Percentiles rank a stretch among this genome's conserved stretches.
Evolutionary conservation across 2,888 invertebrate species (phyloP).

Genomic region (Horisme vitalbata): DNA sequence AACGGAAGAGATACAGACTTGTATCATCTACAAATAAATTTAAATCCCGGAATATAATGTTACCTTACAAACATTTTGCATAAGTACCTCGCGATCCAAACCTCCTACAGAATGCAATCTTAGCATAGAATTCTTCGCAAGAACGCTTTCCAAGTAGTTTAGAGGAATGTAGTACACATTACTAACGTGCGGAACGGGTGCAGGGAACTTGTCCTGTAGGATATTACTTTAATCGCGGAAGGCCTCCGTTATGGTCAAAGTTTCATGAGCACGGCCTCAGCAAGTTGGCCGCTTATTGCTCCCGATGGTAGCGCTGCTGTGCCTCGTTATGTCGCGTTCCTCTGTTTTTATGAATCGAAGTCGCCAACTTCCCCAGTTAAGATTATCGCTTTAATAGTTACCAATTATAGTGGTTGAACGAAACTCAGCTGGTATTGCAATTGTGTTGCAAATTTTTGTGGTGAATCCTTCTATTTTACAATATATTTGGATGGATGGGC

Average conservation of each 20-base stretch:
- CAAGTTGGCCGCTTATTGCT: constrained; percentile 57
- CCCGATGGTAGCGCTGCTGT: constrained; percentile 39
- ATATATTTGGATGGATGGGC: no score
- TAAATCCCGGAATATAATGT: constrained; percentile 7
- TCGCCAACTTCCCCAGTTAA: constrained; percentile 19
- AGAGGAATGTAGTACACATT: constrained; percentile 52
- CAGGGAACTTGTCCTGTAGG: constrained; percentile 52
- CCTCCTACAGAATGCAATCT: constrained; percentile 25
- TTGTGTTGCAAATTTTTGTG: no score
- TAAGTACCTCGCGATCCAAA: constrained; percentile 8
- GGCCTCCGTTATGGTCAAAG: constrained; percentile 64
- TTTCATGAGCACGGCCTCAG: constrained; percentile 41
- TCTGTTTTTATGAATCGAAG: constrained; percentile 39
- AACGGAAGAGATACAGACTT: background rate
- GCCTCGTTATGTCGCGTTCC: constrained; percentile 44
- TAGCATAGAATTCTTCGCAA: constrained; percentile 23
- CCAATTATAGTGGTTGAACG: constrained; percentile 18
- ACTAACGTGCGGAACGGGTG: constrained; percentile 41
- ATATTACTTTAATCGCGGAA: constrained; percentile 69
- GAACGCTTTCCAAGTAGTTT: constrained; percentile 49
- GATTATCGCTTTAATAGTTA: constrained; percentile 15
- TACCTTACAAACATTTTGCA: constrained; percentile 1
- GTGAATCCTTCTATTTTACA: no score
- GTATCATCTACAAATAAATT: background rate
- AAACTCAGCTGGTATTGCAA: constrained; percentile 6